Base-by-base conservation (phyloP, 2,113 vertebrate genomes). In the Ariopsis seemanni region DNA sequence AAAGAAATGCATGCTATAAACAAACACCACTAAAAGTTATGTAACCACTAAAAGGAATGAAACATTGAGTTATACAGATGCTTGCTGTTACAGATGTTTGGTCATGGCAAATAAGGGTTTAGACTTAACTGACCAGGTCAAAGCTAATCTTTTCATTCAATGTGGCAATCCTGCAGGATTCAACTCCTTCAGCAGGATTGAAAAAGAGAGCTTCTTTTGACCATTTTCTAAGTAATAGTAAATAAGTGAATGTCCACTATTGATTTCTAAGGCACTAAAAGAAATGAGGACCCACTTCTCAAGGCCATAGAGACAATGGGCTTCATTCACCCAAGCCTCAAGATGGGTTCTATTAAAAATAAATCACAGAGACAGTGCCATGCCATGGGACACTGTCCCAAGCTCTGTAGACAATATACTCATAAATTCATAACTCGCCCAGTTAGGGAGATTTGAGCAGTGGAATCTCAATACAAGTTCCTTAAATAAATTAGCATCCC, bases 31-130 rank as follows among this genome's bases (percentile, higher is more conserved):
- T 42, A 42, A 42, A 42, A 42, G 42, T 42, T 42, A 42, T 4
- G 42, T 42, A 42, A 42, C 42, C 42, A 42, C 42, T 42, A 42
- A 42, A 42, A 42, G 48, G 22, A 55, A 60, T 71, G 62, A 15
- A 85, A 57, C 65, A 85, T 34, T 85, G 55, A 74, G 57, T 42
- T 42, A 42, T 63, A 34, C 0, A 81, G 55, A 42, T 84, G 34
- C 48, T 34, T 65, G 74, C 69, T 85, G 74, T 89, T 87, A 82
- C 52, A 71, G 30, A 83, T 93, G 89, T 90, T 89, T 89, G 90
- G 89, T 88, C 86, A 86, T 87, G 88, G 86, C 62, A 90, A 83
- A 83, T 72, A 65, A 25, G 82, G 79, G 65, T 71, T 83, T 62
- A 86, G 81, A 50, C 65, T n/a, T 75, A 52, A 52, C 30, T 60